Evolutionary conservation across 2,888 invertebrate genomes (phyloP).

Genomic region (Cantharis rustica): DNA sequence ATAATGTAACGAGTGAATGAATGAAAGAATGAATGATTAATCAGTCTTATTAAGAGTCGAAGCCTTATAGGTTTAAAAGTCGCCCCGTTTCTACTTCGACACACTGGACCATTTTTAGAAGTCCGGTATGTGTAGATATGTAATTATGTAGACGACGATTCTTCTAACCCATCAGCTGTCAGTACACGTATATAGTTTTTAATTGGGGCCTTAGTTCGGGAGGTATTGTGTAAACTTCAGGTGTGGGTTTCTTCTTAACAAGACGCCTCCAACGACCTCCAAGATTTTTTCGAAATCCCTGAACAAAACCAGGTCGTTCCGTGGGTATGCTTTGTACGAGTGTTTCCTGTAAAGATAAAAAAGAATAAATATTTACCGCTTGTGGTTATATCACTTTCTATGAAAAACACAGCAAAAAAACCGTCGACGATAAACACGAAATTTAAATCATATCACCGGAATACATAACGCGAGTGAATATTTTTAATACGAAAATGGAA

Average conservation of each 20-base stretch:
- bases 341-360: constrained; percentile 70
- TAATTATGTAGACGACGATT: constrained; percentile 12
- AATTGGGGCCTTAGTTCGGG: constrained; percentile 86
- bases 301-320: constrained; percentile 75
- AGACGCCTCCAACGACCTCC: constrained; percentile 85
- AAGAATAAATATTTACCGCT: background rate
- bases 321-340: constrained; percentile 70
- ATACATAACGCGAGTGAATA: background rate
- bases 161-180: constrained; percentile 43
- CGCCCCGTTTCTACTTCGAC: constrained; percentile 21
- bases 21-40: constrained; percentile 25
- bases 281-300: constrained; percentile 83
- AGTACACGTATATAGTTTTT: constrained; percentile 88
- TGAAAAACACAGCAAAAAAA: background rate
- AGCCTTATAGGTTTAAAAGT: constrained; percentile 34
- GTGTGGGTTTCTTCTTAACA: constrained; percentile 82
- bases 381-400: background rate
- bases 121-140: constrained; percentile 7
- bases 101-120: constrained; percentile 3
- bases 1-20: constrained; percentile 33
- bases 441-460: background rate
- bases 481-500: background rate
- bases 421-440: background rate
- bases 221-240: constrained; percentile 82
- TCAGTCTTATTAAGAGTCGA: constrained; percentile 53